Evolutionary conservation across 2,888 invertebrate species (phyloP), one percentile per base, ranked within the genome.

Genomic region (Pyrrhia umbra): DNA sequence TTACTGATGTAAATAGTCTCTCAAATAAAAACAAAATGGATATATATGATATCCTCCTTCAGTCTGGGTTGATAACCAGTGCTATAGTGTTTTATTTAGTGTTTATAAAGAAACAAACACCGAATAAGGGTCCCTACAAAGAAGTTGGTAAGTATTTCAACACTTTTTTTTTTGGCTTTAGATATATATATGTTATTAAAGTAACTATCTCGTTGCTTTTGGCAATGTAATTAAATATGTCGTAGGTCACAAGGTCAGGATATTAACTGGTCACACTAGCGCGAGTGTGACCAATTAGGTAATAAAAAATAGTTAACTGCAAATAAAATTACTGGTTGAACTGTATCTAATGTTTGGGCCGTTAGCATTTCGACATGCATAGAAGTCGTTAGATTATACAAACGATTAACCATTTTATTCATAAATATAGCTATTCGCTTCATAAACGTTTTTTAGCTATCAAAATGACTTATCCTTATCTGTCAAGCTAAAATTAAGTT

Each of bases 81-180:
- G 88, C 84, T 13, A 68, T 94, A 46, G 92, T 91, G 20, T 74
- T 81, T 1, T 95, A 94, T 77, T 84, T 94, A 40, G 78, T 92
- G 61, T 82, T 92, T 58, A 82, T 92, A 49, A 88, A 84, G 64
- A 90, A 87, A 79, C 75, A 83, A 4, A 54, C 77, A 1, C 75
- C 77, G 2, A 82, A 67, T 49, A 73, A 80, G 65, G 89, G 88
- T 20, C 76, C 82, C 43, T 93, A 93, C 63, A 83, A 81, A 68
- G 76, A 84, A 60, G 84, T 88, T 72, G 92, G 94, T 94, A 76
- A 84, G 87, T 77, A 20, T 30, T n/a, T n/a, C n/a, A n/a, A n/a
- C n/a, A n/a, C n/a, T n/a, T n/a, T n/a, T n/a, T n/a, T n/a, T n/a
- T n/a, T n/a, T n/a, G n/a, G n/a, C n/a, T n/a, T n/a, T n/a, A n/a